A percentile compares a stretch with the other conserved stretches of the same genome.
Evolutionary conservation across 2,797 vertebrate genomes (phyloP).

Genomic region (Spinus pinus): DNA sequence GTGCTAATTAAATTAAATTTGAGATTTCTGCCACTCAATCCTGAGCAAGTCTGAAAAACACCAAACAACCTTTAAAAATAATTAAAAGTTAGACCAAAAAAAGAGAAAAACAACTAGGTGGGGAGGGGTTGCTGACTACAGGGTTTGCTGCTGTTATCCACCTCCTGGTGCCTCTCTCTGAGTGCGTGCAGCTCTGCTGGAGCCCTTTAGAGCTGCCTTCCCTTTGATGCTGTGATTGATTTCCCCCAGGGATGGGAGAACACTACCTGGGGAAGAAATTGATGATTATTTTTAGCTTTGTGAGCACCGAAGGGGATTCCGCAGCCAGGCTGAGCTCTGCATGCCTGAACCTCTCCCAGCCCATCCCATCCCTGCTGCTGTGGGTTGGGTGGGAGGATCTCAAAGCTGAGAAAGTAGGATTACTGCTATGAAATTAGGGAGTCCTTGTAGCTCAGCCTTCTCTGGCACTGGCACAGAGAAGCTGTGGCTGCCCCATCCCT

Average conservation of each 20-base stretch:
- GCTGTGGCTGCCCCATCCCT: not conserved
- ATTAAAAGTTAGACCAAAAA: not conserved
- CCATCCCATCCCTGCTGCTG: fast-evolving
- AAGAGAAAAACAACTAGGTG: not conserved
- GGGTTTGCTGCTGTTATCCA: not conserved
- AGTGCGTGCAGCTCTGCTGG: not conserved
- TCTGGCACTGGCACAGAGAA: not conserved
- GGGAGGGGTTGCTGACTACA: not conserved
- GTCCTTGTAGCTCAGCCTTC: not conserved
- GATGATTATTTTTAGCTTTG: slow-evolving; percentile 58
- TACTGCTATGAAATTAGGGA: not conserved
- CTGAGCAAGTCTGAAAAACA: not conserved
- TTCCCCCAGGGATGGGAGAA: slow-evolving; percentile 57
- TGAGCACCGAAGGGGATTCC: slow-evolving; percentile 1
- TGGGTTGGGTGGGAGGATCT: not conserved
- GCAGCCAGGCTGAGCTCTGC: not conserved
- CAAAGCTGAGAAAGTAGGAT: not conserved
- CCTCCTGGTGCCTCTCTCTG: not conserved
- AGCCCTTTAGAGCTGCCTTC: slow-evolving; percentile 63
- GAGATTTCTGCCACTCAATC: not conserved
- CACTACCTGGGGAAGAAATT: slow-evolving; percentile 67
- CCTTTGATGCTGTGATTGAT: slow-evolving; percentile 71
- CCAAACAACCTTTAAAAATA: not conserved
- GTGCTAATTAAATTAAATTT: slow-evolving; percentile 56
- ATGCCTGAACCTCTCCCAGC: not conserved